Conservation (phyloP, 2,888 invertebrate genomes). For the Polylopha cassiicola region DNA sequence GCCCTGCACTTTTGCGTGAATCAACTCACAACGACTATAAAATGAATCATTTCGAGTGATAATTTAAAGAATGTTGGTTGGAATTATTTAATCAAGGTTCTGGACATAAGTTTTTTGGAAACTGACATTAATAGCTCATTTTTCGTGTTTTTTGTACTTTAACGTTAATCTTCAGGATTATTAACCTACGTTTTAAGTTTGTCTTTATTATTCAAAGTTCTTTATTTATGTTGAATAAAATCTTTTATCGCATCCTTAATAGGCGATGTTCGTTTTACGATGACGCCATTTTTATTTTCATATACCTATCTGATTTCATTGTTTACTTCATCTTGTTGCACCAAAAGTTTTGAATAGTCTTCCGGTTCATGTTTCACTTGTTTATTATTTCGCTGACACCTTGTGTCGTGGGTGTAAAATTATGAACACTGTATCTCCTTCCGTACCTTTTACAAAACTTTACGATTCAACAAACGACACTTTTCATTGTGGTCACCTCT, state of each 20-base stretch:
- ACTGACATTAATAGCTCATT: conserved; percentile 19
- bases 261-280: no score
- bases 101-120: conserved; percentile 11
- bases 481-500: conserved; percentile 24
- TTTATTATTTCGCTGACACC: conserved; percentile 21
- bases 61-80: conserved; percentile 18
- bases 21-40: conserved; percentile 32
- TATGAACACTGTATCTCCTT: conserved; percentile 20
- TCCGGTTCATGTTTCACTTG: conserved; percentile 17
- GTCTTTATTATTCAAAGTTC: no score
- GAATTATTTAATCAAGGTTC: conserved; percentile 14
- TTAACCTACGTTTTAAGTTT: no score
- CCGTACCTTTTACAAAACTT: conserved; percentile 16
- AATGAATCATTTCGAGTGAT: conserved; percentile 34
- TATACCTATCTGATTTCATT: no score
- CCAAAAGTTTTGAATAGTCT: conserved; percentile 6
- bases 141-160: no score
- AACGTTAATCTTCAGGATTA: no score
- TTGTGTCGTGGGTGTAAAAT: conserved; percentile 21
- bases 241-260: no score
- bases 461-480: conserved; percentile 23
- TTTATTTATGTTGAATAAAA: no score
- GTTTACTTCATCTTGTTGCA: no score
- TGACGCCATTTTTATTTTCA: no score
- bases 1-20: conserved; percentile 46